Base-by-base conservation (phyloP, 2,113 vertebrate species). In the Neolamprologus devosi region DNA sequence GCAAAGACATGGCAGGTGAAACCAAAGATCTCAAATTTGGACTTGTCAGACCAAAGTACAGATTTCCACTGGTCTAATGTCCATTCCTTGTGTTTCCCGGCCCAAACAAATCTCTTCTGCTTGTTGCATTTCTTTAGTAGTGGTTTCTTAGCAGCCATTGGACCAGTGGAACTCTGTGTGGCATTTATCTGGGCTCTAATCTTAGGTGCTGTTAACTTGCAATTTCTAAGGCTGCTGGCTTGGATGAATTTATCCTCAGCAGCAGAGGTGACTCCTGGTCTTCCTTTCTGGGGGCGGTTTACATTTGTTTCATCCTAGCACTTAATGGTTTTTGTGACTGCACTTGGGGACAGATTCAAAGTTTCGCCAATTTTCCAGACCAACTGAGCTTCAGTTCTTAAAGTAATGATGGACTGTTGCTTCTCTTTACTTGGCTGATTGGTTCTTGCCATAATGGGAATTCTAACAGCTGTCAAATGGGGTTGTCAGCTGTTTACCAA, bases 401-500 rank as follows among this genome's bases (percentile, higher is more conserved):
- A 65, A 65, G 6, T 65, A 65, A 35, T n/a, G 17, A 35, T n/a
- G 17, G 30, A n/a, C 60, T 65, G 60, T 65, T 7, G 60, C n/a
- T 65, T 65, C 30, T 65, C 30, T 35, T 63, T 35, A 63, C 17
- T 63, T 63, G 35, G 4, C 58, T n/a, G 30, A 63, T 63, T 63
- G 58, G 58, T 19, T 63, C 30, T 63, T n/a, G 9, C 30, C 30
- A 7, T 33, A 63, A 63, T 33, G 28, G 28, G 16, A 33, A 63
- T 63, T 63, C 58, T 63, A 63, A 63, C 17, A 63, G 58, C 30
- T 63, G 58, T 35, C 58, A 63, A 19, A 63, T 63, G 9, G 4
- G 58, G 28, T 19, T 63, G 28, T 63, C 58, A 63, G 58, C 58
- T 33, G 58, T 63, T 19, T 35, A 63, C 17, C 57, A 60, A 6